phyloP scores from a whole-genome alignment of 1,140 invertebrate species.

The Tenebrio molitor region DNA sequence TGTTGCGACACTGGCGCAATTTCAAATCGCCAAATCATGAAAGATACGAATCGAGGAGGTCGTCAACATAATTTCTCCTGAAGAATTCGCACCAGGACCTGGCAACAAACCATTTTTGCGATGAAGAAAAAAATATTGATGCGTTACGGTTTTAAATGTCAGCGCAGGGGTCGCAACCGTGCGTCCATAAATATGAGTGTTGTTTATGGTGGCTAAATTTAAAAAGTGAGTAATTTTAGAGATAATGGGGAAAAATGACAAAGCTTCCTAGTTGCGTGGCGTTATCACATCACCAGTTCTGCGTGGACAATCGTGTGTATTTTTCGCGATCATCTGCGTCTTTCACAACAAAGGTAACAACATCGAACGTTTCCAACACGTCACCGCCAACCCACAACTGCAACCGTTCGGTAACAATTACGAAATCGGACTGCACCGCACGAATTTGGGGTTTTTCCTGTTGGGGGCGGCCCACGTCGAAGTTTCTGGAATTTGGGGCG shows the following conservation, averaged over 20 bases:
- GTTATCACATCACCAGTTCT: too few relatives aligned
- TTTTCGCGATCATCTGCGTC: background rate
- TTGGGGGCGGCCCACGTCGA: background rate
- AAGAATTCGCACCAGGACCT: too few relatives aligned
- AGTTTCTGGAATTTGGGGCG: too few relatives aligned
- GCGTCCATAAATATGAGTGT: constrained; percentile 1
- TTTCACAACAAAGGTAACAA: background rate
- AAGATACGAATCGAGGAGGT: too few relatives aligned
- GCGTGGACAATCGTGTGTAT: background rate
- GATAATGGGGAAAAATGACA: constrained; percentile 7
- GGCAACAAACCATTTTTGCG: too few relatives aligned
- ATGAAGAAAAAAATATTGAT: too few relatives aligned
- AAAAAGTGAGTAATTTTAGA: constrained; percentile 20
- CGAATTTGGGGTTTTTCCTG: background rate
- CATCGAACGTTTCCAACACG: constrained; percentile 23
- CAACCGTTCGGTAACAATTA: constrained; percentile 3
- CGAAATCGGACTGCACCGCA: background rate
- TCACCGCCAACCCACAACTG: constrained; percentile 11
- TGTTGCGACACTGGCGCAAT: too few relatives aligned
- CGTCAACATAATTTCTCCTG: too few relatives aligned
- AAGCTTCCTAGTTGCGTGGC: too few relatives aligned
- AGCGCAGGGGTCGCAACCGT: background rate
- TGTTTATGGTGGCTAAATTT: constrained; percentile 7
- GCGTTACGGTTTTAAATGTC: constrained; percentile 9
- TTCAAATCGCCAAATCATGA: too few relatives aligned